Evolutionary conservation across 35 echinoderm and acorn worm species (phyloP).

Genomic region (Ophiothrix spiculata): DNA sequence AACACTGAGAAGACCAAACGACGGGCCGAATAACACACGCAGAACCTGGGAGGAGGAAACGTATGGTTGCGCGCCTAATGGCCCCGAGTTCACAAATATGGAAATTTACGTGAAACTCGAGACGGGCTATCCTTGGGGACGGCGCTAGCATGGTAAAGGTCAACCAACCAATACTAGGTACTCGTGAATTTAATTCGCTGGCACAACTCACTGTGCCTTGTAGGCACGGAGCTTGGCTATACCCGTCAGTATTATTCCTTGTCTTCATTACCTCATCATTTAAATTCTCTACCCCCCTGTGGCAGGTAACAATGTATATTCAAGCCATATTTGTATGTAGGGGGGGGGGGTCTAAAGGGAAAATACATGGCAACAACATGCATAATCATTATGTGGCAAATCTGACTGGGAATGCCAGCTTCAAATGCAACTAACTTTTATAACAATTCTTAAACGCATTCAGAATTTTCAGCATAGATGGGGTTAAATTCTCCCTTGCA

Average conservation of each 20-base stretch:
- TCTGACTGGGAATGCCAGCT: too few species aligned
- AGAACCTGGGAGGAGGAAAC: background rate
- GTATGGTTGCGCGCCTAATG: constrained; percentile 7
- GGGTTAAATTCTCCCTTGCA: too few species aligned
- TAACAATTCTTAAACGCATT: too few species aligned
- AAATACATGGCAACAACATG: background rate
- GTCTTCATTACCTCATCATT: background rate
- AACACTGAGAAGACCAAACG: background rate
- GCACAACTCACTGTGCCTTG: background rate
- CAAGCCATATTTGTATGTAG: background rate
- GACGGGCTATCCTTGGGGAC: background rate
- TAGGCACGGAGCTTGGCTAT: background rate
- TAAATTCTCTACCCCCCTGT: too few species aligned
- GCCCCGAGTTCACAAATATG: constrained; percentile 11
- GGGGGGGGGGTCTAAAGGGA: background rate
- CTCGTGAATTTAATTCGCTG: constrained; percentile 12
- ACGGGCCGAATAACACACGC: constrained; percentile 4
- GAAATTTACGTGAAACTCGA: constrained; percentile 1
- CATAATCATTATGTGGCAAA: background rate
- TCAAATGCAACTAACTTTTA: too few species aligned
- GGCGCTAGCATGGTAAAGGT: background rate
- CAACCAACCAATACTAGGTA: background rate
- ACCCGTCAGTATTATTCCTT: background rate
- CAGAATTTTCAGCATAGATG: too few species aligned
- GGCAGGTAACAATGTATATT: background rate